phyloP scores from a whole-genome alignment of 1,140 invertebrate genomes.

The Panagrolaimus sp. region DNA sequence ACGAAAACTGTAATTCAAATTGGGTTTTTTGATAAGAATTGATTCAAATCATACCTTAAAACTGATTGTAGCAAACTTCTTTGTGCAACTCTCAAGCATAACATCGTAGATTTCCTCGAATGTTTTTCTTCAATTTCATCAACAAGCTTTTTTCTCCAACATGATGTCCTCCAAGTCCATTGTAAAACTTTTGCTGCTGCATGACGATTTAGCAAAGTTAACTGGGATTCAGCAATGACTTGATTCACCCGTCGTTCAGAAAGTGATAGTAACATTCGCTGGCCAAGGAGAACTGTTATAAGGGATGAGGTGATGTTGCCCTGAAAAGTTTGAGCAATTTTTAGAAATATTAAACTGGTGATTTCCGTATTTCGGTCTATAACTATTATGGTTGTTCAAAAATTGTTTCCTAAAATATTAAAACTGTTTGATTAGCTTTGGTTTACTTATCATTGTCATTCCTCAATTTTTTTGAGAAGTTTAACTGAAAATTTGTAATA shows the following conservation, averaged over 20 bases:
- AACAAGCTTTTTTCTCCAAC: slow-evolving; percentile 27
- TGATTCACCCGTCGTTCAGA: slow-evolving; percentile 47
- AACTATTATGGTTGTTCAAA: too few relatives aligned
- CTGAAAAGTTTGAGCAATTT: too few relatives aligned
- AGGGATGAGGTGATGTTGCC: slow-evolving; percentile 49
- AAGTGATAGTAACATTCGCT: slow-evolving; percentile 39
- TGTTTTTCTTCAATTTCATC: slow-evolving; percentile 22
- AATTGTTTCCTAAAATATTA: too few relatives aligned
- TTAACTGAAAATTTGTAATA: too few relatives aligned
- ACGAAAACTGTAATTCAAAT: slow-evolving; percentile 39
- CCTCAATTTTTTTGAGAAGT: too few relatives aligned
- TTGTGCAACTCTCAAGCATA: slow-evolving; percentile 37
- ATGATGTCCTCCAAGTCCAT: slow-evolving; percentile 46
- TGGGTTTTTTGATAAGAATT: slow-evolving; percentile 7
- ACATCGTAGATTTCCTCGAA: slow-evolving; percentile 21
- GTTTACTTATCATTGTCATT: too few relatives aligned
- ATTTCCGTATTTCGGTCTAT: too few relatives aligned
- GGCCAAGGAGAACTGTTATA: slow-evolving; percentile 47
- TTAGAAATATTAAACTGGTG: too few relatives aligned
- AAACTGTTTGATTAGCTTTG: too few relatives aligned
- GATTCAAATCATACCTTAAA: slow-evolving; percentile 29
- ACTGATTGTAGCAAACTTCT: slow-evolving; percentile 40
- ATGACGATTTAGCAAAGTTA: slow-evolving; percentile 42
- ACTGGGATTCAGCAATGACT: slow-evolving; percentile 51
- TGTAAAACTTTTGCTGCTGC: slow-evolving; percentile 49